Evolutionary conservation across 92 coral and sea anemone species (phyloP).

Genomic region (Desmophyllum pertusum): DNA sequence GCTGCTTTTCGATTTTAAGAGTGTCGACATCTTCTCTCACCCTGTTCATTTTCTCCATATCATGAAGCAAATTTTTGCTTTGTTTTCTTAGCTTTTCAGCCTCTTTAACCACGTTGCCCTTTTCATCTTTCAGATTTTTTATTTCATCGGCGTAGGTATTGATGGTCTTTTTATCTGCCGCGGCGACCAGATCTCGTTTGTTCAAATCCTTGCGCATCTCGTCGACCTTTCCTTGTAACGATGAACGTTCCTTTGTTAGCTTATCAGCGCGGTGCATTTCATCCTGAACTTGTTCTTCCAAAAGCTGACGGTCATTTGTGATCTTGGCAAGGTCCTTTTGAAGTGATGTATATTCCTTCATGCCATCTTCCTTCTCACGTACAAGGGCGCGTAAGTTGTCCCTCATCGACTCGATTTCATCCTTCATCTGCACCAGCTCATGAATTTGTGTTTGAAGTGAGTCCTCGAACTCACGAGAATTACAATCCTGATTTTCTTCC

Average conservation of each 20-base stretch:
- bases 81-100: conserved; percentile 22
- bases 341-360: not conserved
- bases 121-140: conserved; percentile 26
- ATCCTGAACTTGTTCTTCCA: conserved; percentile 21
- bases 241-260: conserved; percentile 11
- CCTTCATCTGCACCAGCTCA: conserved; percentile 25
- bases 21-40: conserved; percentile 8
- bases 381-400: conserved; percentile 22
- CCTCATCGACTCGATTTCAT: conserved; percentile 37
- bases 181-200: conserved; percentile 14
- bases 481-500: not conserved
- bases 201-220: conserved; percentile 21
- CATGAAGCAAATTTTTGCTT: conserved; percentile 20
- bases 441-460: conserved; percentile 31
- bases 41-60: conserved; percentile 14
- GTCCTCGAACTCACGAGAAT: conserved; percentile 26
- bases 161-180: conserved; percentile 39
- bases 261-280: conserved; percentile 40
- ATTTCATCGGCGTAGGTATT: conserved; percentile 32
- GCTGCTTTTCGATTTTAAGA: conserved; percentile 22
- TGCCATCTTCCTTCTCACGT: conserved; percentile 12
- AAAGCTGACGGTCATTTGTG: conserved; percentile 12
- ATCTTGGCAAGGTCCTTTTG: conserved; percentile 29
- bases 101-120: not conserved
- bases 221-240: conserved; percentile 3